Evolutionary conservation across 2,113 vertebrate genomes (phyloP).

Genomic region (Strix aluco): DNA sequence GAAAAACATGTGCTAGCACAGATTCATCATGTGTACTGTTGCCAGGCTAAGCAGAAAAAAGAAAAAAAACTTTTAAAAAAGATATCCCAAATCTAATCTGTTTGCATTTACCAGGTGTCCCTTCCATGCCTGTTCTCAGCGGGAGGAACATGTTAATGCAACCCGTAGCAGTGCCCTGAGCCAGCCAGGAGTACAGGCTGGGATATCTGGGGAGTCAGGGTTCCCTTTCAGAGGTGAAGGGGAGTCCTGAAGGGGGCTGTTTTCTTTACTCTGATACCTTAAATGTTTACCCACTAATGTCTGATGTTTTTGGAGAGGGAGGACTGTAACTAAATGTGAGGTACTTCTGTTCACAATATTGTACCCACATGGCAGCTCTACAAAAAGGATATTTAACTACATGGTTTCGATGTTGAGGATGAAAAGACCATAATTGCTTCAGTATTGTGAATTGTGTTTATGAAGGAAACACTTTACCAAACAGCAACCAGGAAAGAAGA

Average conservation of each 20-base stretch:
- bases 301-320: not conserved
- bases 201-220: not conserved
- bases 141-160: not conserved
- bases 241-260: not conserved
- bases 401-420: not conserved
- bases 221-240: not conserved
- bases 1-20: not conserved
- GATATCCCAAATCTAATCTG: not conserved
- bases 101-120: not conserved
- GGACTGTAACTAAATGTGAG: not conserved
- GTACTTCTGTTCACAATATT: not conserved
- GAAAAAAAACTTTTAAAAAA: not conserved
- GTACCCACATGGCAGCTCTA: not conserved
- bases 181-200: not conserved
- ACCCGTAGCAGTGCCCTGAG: not conserved
- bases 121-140: not conserved
- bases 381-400: not conserved
- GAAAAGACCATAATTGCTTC: not conserved
- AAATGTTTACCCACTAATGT: not conserved
- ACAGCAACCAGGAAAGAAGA: not conserved
- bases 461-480: constrained; percentile 5
- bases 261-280: not conserved
- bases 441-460: not conserved
- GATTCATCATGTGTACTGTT: not conserved
- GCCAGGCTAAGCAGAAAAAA: not conserved